These are phyloP conservation scores for Acronicta alni DNA, from an alignment of 2,888 invertebrate species.

Conservation along the genomic window DNA sequence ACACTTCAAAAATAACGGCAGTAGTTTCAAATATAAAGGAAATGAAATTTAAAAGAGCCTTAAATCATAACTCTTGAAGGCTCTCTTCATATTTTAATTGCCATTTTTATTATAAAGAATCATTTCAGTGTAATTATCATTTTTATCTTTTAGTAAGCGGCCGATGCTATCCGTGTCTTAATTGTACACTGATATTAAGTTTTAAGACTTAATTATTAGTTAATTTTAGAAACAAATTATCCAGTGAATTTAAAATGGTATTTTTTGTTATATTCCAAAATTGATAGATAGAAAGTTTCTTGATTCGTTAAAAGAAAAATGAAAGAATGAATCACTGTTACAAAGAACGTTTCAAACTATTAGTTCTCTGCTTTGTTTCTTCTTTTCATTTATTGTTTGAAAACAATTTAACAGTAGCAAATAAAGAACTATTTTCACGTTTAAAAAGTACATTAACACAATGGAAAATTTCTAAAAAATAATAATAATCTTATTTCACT, in stretches of 20 bases:
- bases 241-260: constrained; percentile 18
- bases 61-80: neutral
- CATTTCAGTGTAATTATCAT: constrained; percentile 47
- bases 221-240: constrained; percentile 40
- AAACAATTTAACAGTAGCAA: neutral
- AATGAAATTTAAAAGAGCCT: constrained; percentile 21
- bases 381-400: neutral
- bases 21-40: constrained; percentile 28
- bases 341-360: neutral
- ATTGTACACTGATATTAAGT: constrained; percentile 47
- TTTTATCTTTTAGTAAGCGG: constrained; percentile 43
- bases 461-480: neutral
- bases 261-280: constrained; percentile 6
- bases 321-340: neutral
- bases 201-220: constrained; percentile 46
- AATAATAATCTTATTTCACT: neutral
- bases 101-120: constrained; percentile 36
- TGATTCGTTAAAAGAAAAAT: neutral
- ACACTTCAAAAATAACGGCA: constrained; percentile 8
- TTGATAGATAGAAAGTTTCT: neutral
- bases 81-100: constrained; percentile 25
- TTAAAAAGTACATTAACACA: neutral
- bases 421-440: neutral
- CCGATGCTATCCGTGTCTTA: constrained; percentile 47
- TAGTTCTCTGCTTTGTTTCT: neutral